Evolutionary conservation across 2,888 invertebrate genomes (phyloP).

Genomic region (Drosophila nr. fundita): DNA sequence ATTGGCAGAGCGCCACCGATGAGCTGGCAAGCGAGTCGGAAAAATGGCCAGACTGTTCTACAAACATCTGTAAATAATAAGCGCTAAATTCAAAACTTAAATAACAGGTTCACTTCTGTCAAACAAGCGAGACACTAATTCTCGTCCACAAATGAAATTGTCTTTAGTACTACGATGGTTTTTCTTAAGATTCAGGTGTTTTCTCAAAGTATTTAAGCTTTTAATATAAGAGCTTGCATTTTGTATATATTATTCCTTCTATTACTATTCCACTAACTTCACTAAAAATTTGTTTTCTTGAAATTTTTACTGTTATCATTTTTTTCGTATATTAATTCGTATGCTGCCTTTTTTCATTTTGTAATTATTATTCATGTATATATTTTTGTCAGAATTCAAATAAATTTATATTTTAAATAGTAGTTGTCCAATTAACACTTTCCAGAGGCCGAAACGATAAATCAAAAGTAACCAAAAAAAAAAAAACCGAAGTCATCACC

Average conservation of each 20-base stretch:
- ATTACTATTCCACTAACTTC: background rate
- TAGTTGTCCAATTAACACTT: background rate
- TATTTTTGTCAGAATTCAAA: background rate
- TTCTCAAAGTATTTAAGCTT: background rate
- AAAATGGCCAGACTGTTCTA: background rate
- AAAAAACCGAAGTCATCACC: background rate
- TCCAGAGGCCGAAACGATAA: background rate
- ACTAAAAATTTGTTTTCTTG: background rate
- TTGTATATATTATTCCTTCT: background rate
- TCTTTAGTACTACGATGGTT: background rate
- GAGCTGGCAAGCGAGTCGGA: background rate
- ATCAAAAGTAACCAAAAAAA: background rate
- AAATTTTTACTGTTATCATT: background rate
- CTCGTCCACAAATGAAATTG: background rate
- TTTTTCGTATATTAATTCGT: background rate
- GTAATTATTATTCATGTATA: background rate
- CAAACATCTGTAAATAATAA: background rate
- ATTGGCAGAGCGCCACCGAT: background rate
- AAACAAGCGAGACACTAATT: background rate
- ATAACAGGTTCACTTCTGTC: background rate
- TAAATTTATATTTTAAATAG: background rate
- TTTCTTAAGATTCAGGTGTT: background rate
- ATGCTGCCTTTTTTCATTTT: background rate
- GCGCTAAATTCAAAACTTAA: background rate
- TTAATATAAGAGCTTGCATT: background rate